These are phyloP conservation scores for Lithobates sylvaticus DNA, from an alignment of 2,797 vertebrate species.

Conservation along the genomic window DNA sequence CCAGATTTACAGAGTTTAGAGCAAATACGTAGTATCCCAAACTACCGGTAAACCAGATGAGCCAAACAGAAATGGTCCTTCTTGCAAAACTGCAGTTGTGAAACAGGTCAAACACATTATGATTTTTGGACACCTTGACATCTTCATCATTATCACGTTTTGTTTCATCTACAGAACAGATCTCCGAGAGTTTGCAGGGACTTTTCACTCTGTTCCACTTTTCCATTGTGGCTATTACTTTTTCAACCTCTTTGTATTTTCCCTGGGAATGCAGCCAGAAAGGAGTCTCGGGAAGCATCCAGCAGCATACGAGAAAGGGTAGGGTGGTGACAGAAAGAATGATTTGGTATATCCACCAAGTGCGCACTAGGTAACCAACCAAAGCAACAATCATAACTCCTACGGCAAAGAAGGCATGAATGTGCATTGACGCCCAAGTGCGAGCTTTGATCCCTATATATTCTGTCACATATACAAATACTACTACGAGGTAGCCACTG, in stretches of 20 bases:
- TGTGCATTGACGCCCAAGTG: conserved; percentile 93
- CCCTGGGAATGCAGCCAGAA: conserved; percentile 91
- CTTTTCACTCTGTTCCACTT: conserved; percentile 80
- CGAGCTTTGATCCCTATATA: conserved; percentile 89
- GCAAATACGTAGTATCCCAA: conserved; percentile 94
- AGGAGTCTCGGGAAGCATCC: conserved; percentile 93
- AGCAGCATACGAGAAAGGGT: conserved; percentile 91
- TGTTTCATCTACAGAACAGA: conserved; percentile 72
- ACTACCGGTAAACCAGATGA: conserved; percentile 93
- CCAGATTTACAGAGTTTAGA: conserved; percentile 87
- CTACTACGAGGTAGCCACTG: conserved; percentile 93
- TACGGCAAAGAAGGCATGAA: conserved; percentile 90
- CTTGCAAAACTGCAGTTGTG: conserved; percentile 82
- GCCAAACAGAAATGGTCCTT: conserved; percentile 89
- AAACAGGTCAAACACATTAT: conserved; percentile 87
- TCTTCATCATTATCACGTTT: conserved; percentile 44
- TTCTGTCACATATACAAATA: conserved; percentile 94
- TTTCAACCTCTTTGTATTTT: conserved; percentile 81
- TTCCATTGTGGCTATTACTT: conserved; percentile 83
- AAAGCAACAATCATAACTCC: conserved; percentile 91
- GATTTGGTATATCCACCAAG: conserved; percentile 94
- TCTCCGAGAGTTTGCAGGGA: conserved; percentile 80
- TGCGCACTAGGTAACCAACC: conserved; percentile 85
- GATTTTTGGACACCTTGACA: conserved; percentile 72
- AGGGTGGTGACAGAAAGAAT: conserved; percentile 85